These are phyloP conservation scores for Malacoraja senta DNA, from an alignment of 2,797 vertebrate genomes.

Conservation along the genomic window DNA sequence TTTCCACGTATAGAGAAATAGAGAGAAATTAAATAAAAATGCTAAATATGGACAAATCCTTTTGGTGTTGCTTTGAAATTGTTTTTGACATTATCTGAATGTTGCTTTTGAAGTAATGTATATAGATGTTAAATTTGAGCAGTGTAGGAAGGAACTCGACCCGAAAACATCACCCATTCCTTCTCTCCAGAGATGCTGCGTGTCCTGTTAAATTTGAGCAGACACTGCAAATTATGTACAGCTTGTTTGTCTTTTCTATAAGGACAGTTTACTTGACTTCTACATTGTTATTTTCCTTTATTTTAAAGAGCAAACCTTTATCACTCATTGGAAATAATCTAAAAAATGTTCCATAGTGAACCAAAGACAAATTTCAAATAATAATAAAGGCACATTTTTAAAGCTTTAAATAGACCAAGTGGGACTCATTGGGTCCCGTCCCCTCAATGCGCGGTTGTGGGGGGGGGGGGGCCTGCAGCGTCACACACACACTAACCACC, in stretches of 20 bases:
- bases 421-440: too few relatives aligned
- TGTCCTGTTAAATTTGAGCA: too few relatives aligned
- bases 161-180: too few relatives aligned
- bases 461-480: too few relatives aligned
- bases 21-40: too few relatives aligned
- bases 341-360: not conserved
- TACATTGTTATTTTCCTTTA: not conserved
- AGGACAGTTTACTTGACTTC: too few relatives aligned
- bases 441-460: too few relatives aligned
- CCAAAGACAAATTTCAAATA: constrained; percentile 3
- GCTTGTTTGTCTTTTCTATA: not conserved
- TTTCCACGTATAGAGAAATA: not conserved
- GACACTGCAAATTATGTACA: not conserved
- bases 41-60: not conserved
- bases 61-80: not conserved
- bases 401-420: not conserved
- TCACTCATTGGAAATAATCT: not conserved
- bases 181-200: too few relatives aligned
- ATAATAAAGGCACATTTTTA: not conserved
- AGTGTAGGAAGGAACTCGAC: not conserved
- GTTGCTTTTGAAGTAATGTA: not conserved
- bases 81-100: not conserved
- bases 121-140: not conserved
- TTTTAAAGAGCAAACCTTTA: not conserved
- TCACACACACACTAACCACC: too few relatives aligned